phyloP scores from a whole-genome alignment of 2,888 invertebrate species.

The Troglohyphantes excavatus region DNA sequence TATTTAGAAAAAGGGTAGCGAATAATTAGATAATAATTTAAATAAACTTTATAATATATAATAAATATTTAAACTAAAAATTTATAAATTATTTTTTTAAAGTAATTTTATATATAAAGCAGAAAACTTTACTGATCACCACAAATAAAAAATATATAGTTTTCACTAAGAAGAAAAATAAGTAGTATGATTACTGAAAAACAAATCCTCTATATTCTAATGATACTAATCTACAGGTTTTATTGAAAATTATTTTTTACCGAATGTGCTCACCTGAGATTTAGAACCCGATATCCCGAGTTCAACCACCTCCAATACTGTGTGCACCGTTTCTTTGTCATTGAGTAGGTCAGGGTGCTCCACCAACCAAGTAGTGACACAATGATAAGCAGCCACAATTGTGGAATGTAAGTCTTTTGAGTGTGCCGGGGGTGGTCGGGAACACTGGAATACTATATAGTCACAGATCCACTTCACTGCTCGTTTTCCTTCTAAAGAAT shows the following conservation, averaged over 20 bases:
- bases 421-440: conserved; percentile 95
- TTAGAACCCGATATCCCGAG: conserved; percentile 98
- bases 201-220: no score
- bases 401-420: conserved; percentile 95
- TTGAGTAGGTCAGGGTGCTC: conserved; percentile 94
- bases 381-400: conserved; percentile 88
- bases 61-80: no score
- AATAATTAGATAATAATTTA: no score
- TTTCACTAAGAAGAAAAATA: no score
- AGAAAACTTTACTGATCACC: no score
- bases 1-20: no score
- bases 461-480: conserved; percentile 99
- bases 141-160: no score
- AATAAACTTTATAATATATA: no score
- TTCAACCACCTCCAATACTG: conserved; percentile 97
- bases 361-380: conserved; percentile 90
- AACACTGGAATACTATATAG: conserved; percentile 97
- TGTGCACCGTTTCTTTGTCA: conserved; percentile 95
- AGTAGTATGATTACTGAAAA: no score
- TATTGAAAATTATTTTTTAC: background rate
- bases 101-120: no score
- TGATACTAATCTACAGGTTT: no score
- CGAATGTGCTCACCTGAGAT: conserved; percentile 84
- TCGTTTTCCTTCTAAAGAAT: conserved; percentile 93
- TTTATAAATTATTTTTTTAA: no score